Conservation (phyloP, 2,888 invertebrate species). For the Steinernema hermaphroditum region DNA sequence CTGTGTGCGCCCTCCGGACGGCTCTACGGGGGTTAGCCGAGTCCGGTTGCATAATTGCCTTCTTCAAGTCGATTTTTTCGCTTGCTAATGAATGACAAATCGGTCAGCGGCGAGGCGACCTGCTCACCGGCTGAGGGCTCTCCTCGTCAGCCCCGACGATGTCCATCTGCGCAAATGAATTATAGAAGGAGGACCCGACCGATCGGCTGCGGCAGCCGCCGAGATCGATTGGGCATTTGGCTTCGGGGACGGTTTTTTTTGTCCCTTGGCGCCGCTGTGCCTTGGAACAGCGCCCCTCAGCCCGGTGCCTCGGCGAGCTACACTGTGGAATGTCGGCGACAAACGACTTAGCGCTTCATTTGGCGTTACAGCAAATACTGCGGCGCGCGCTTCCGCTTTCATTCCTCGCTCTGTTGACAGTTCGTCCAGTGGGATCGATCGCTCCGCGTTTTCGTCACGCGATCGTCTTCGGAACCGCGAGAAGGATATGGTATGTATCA, state of each 20-base stretch:
- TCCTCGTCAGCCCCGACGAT: background rate
- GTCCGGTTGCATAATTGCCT: conserved; percentile 29
- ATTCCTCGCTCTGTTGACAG: background rate
- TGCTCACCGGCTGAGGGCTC: background rate
- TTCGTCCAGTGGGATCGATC: no score
- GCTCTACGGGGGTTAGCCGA: no score
- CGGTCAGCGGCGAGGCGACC: conserved; percentile 26
- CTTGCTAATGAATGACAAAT: conserved; percentile 23
- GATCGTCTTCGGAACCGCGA: no score
- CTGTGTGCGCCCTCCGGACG: background rate
- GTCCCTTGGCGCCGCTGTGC: background rate
- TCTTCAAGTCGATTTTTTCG: conserved; percentile 21
- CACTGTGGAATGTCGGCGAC: no score
- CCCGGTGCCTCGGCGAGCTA: no score
- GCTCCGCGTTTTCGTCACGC: no score
- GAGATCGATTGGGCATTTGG: conserved; percentile 11
- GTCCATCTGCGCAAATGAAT: conserved; percentile 30
- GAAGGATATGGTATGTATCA: no score
- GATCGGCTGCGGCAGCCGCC: conserved; percentile 8
- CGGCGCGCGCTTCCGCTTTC: conserved; percentile 19
- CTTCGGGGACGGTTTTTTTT: conserved; percentile 18
- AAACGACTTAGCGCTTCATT: background rate
- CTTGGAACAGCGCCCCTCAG: no score
- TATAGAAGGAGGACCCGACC: conserved; percentile 27
- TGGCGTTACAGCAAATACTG: conserved; percentile 27